Base-by-base conservation (phyloP, 37 sponge, comb jelly and placozoan species). In the Corticium candelabrum region DNA sequence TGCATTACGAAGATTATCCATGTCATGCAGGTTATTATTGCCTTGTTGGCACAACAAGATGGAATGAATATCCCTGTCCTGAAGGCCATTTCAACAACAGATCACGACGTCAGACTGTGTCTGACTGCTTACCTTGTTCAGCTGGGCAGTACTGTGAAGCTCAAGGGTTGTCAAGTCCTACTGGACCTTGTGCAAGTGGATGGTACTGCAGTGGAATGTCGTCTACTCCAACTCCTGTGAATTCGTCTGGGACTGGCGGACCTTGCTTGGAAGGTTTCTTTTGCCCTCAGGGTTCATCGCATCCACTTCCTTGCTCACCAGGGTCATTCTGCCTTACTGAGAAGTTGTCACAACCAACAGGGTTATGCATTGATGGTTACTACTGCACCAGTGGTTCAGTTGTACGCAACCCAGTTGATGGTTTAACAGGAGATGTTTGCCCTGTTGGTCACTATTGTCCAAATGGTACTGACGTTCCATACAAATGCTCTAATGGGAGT, bases 371-470 rank as follows among this genome's bases (percentile, higher is more conserved):
- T 2, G 78, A 40, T 7, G 83, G 83, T 3, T 82, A 80, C 72
- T 82, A 67, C 68, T 82, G 83, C 40, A 75, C 37, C 2, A 43
- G 70, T 68, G 41, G 40, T 41, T 29, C 73, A 34, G 21, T 15
- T 4, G 5, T 4, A 7, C 27, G 40, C 73, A n/a, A 75, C 77
- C 73, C 73, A 4, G 5, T 15, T 15, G 73, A 70, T 32, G 31
- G 31, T 32, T 7, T 15, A 34, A 70, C 73, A 7, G 73, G 73
- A 5, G 31, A 70, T 34, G 36, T 70, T 70, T 70, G 73, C 31
- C 78, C 78, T 34, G 38, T 40, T 69, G 83, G 83, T 4, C 77
- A 82, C 78, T 82, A 82, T 38, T 82, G 83, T 41, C 83, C 83
- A 38, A 57, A 81, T 30, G 83, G 83, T 2, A 34, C 83, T 3